Base-by-base conservation (phyloP, 2,113 vertebrate genomes). In the Arothron firmamentum region DNA sequence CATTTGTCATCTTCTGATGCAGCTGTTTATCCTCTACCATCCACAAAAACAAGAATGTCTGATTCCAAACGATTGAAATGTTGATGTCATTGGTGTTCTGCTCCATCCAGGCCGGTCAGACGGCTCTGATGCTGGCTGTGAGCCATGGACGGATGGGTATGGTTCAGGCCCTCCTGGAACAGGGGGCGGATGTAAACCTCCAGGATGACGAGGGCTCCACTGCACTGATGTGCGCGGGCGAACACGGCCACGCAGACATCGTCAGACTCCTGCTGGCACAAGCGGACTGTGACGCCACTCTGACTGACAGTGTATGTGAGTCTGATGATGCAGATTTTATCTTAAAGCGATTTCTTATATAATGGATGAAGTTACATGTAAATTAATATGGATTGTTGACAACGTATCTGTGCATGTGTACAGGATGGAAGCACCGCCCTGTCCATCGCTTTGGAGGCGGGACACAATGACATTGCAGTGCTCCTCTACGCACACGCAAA, bases 181-280 rank as follows among this genome's bases (percentile, higher is more conserved):
- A 91, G 47, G 94, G 95, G 31, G 94, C 95, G 0, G 91, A 95
- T 1, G 95, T 98, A 77, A 99, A 97, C 65, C 90, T 96, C 60
- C 95, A 95, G 85, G 96, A 99, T 0, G 95, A 99, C 0, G 95
- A 98, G 81, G 96, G 96, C 56, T 99, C 96, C 50, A 96, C 95
- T 0, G 95, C 96, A 5, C 87, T 99, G 67, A 99, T 99, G 96
- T 99, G 96, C 6, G 95, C 96, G 18, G 96, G 96, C 51, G 96
- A 99, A 69, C 96, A 98, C 0, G 95, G 96, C 46, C 94, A 97
- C 0, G 91, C 91, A n/a, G 93, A 97, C 78, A 96, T 97, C 0
- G 94, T 98, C 13, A 94, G 93, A 75, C 88, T 98, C 15, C 87
- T 99, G 56, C 86, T 99, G 82, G 92, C 91, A 46, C 95, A 94